Base-by-base conservation (phyloP, 2,797 vertebrate species). In the Acanthopagrus latus region DNA sequence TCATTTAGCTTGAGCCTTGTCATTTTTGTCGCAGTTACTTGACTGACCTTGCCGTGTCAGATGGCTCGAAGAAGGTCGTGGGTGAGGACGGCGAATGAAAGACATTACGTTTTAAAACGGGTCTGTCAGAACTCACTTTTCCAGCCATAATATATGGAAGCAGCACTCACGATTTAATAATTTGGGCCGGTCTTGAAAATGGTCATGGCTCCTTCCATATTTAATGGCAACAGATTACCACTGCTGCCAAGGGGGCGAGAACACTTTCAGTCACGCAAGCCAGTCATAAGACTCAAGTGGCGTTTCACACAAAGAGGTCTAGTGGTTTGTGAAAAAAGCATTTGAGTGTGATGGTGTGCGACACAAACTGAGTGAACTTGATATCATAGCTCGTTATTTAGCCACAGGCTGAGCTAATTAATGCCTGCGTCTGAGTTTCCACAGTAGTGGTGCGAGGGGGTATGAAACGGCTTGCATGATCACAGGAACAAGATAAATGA, bases 151-250 rank as follows among this genome's bases (percentile, higher is more conserved):
- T 58, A 54, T 47, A 23, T 52, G 13, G 6, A 64, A 60, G 51
- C 44, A 55, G 69, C 62, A 20, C n/a, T 57, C 44, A 51, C 14
- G 33, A 52, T 59, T 69, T 56, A 52, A 43, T 78, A 13, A 66
- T 76, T 57, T 27, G n/a, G 7, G 52, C 17, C 18, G 1, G 33
- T 59, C 64, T 60, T 80, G 65, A 50, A 84, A 84, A 70, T 43
- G 52, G 51, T 56, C 71, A 75, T 56, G n/a, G 43, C 41, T 23
- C 29, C 25, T 58, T 80, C 65, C 58, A 69, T 70, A 67, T 51
- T 70, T 72, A 75, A 77, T 85, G 52, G 46, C 44, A 56, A 43
- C 50, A 58, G 62, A 85, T 88, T 75, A 70, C 7, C 47, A 43
- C 64, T n/a, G 56, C 74, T 76, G 67, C 76, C 79, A 50, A 27